A percentile compares a stretch with the other conserved stretches of the same genome.
Evolutionary conservation across 2,797 vertebrate species (phyloP).

Genomic region (Carapus acus): DNA sequence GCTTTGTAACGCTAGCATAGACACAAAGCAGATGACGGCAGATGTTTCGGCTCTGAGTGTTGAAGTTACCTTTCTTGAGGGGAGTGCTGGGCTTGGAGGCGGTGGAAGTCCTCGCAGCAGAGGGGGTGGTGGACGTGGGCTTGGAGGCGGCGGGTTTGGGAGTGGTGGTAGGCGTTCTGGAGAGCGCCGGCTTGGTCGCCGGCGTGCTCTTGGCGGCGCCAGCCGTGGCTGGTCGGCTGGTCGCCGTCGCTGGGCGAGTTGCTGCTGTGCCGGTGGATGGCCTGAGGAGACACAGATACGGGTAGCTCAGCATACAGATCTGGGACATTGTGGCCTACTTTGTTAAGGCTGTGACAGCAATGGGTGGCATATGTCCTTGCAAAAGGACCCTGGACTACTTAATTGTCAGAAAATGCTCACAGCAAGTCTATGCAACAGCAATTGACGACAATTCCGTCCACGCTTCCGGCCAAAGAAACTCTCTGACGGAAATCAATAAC

Average conservation of each 20-base stretch:
- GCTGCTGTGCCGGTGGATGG: conserved; percentile 40
- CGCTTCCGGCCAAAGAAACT: not conserved
- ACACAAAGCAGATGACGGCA: too few species aligned
- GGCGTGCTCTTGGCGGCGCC: conserved; percentile 56
- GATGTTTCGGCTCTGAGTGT: too few species aligned
- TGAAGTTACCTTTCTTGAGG: conserved; percentile 76
- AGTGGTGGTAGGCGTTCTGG: conserved; percentile 51
- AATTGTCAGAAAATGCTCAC: not conserved
- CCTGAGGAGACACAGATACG: conserved; percentile 43
- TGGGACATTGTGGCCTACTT: not conserved
- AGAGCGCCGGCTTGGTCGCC: conserved; percentile 61
- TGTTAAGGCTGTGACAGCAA: too few species aligned
- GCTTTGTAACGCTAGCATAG: not conserved
- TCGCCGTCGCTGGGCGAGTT: conserved; percentile 57
- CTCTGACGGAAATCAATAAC: not conserved
- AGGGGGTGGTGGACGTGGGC: conserved; percentile 58
- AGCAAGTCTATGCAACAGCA: too few species aligned
- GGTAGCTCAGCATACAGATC: not conserved
- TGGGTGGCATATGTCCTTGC: not conserved
- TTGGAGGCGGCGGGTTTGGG: conserved; percentile 58
- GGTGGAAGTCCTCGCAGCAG: conserved; percentile 65
- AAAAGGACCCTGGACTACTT: not conserved
- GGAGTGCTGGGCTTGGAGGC: conserved; percentile 60
- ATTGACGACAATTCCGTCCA: not conserved
- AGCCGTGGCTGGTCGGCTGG: conserved; percentile 39